Evolutionary conservation across 2,888 invertebrate genomes (phyloP), one percentile per base, ranked within the genome.

Genomic region (Pachliopta kotzebuea): DNA sequence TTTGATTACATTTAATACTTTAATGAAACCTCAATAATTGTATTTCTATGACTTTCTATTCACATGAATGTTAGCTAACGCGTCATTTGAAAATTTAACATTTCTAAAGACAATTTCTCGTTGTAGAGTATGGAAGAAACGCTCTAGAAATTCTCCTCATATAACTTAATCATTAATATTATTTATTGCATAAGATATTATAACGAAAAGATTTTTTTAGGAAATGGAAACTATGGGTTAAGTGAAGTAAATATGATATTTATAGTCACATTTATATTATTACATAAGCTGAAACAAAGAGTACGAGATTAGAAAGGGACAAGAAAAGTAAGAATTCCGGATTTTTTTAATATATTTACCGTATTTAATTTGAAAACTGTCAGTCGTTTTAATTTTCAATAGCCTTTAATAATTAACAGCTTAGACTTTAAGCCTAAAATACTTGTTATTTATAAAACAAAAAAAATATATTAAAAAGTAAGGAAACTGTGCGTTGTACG

Each of bases 401-500:
- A 63, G 55, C 55, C 56, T 29, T 63, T 18, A 52, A 18, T 52
- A 59, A 59, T 9, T 54, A 24, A 60, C 8, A 54, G 20, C 20
- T 57, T 45, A 53, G 65, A 61, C 65, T 65, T 61, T 56, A 57
- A 65, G 65, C 20, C 65, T 60, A 65, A 56, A 54, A 23, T 4
- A 45, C 18, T 52, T 8, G n/a, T 52, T 52, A 52, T 7, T 49
- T 20, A 6, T 49, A 49, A 49, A 49, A n/a, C n/a, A 52, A 6
- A 18, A 18, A n/a, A 24, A 21, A 56, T 8, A 9, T 29, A 31
- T 18, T 14, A 54, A 54, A 26, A 64, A 50, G 56, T 23, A 56
- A 64, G 42, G 20, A 37, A 55, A 56, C 20, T 61, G 65, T 65
- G 65, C 65, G 65, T 65, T 61, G 61, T 57, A 65, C 65, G 61